These are phyloP conservation scores for Pinna nobilis DNA, from an alignment of 1,140 invertebrate genomes.

Conservation along the genomic window DNA sequence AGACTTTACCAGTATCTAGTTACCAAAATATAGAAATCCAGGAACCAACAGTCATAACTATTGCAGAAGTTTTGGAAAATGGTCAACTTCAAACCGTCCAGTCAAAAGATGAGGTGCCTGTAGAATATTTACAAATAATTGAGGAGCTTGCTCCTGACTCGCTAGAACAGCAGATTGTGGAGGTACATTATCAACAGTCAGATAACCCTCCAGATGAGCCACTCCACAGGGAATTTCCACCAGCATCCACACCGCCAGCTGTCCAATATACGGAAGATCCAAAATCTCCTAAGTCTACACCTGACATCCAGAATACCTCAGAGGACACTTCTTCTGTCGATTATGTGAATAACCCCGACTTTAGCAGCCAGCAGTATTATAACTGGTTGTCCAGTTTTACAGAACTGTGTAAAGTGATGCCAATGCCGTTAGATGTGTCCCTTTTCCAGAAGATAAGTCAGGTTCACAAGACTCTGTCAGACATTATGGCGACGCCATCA, in stretches of 20 bases:
- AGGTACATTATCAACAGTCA: conserved; percentile 50
- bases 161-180: conserved; percentile 50
- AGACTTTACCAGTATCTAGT: not conserved
- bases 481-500: conserved; percentile 68
- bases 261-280: not conserved
- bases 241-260: not conserved
- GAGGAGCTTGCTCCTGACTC: conserved; percentile 38
- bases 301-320: not conserved
- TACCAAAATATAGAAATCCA: not conserved
- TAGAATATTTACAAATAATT: conserved; percentile 53
- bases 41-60: conserved; percentile 32
- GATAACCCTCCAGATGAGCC: conserved; percentile 21
- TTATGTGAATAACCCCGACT: conserved; percentile 65
- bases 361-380: conserved; percentile 70
- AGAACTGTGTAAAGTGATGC: conserved; percentile 64
- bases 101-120: conserved; percentile 29
- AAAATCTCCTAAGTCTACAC: not conserved
- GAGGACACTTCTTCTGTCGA: conserved; percentile 29
- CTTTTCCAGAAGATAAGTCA: conserved; percentile 71
- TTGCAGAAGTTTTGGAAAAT: conserved; percentile 40
- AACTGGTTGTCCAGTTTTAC: conserved; percentile 71
- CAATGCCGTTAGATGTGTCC: conserved; percentile 66
- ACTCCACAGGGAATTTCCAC: not conserved
- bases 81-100: conserved; percentile 12
- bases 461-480: conserved; percentile 69